phyloP scores from a whole-genome alignment of 1,140 invertebrate genomes.

The Saccostrea cuccullata region DNA sequence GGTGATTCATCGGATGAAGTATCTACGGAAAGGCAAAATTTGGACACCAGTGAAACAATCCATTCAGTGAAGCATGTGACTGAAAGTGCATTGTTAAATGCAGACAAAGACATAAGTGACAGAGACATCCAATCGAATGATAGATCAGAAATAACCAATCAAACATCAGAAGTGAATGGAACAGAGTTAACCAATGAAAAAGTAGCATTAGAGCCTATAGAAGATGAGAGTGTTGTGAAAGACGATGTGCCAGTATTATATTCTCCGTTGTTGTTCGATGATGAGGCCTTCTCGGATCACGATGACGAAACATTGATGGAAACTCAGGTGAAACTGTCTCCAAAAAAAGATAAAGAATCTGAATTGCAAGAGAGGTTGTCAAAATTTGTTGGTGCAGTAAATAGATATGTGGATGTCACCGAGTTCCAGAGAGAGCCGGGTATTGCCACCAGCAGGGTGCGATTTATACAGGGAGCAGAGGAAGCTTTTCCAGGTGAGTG shows the following conservation, averaged over 20 bases:
- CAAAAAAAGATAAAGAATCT: background rate
- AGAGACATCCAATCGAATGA: background rate
- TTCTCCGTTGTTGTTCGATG: background rate
- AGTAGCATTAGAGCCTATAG: background rate
- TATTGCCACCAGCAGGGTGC: background rate
- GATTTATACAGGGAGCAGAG: background rate
- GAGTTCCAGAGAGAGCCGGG: background rate
- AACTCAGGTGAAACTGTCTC: background rate
- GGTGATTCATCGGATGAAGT: background rate
- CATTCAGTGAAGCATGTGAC: background rate
- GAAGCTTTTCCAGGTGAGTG: background rate
- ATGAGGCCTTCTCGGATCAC: background rate
- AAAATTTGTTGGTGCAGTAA: background rate
- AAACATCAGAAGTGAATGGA: background rate
- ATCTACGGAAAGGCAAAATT: background rate
- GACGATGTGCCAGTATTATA: background rate
- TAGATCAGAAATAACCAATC: background rate
- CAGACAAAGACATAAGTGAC: background rate
- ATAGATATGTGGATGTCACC: background rate
- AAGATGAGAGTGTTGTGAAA: background rate
- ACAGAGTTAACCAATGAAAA: background rate
- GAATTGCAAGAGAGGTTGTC: background rate
- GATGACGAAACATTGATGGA: background rate
- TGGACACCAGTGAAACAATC: background rate
- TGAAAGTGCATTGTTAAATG: background rate